Evolutionary conservation across 53 echinoderm and acorn worm species (phyloP), one percentile per base, ranked within the genome.

Genomic region (Echinometra lucunter): DNA sequence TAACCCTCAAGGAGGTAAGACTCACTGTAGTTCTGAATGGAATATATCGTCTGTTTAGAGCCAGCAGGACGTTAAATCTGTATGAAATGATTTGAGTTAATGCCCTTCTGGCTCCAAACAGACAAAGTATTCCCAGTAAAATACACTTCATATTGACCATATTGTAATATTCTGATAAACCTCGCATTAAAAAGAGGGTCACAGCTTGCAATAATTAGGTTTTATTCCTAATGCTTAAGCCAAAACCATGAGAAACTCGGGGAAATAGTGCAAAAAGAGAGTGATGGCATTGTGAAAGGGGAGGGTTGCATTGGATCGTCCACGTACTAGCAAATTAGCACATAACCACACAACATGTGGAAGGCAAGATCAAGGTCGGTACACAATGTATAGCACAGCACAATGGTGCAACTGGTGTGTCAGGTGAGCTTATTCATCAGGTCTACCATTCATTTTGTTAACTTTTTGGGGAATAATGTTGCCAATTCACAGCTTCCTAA

Each of bases 1-100:
- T 53, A 96, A 94, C 56, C 96, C 98, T 60, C 98, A 98, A 96
- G 98, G 99, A 91, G 91, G 91, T 91, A 67, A 91, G 91, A 1
- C 35, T 27, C 45, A n/a, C 11, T 83, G 5, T 6, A 9, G 47
- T 47, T 11, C n/a, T 45, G 63, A 63, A 53, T n/a, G n/a, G n/a
- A n/a, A n/a, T n/a, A n/a, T n/a, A n/a, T n/a, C n/a, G n/a, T n/a
- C n/a, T n/a, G n/a, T n/a, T n/a, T n/a, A n/a, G n/a, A n/a, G n/a
- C n/a, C n/a, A n/a, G n/a, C n/a, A n/a, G n/a, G n/a, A n/a, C n/a
- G n/a, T n/a, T n/a, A n/a, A n/a, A n/a, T n/a, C n/a, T n/a, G n/a
- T n/a, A n/a, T n/a, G n/a, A n/a, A n/a, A n/a, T n/a, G n/a, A n/a
- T n/a, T n/a, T n/a, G n/a, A n/a, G n/a, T n/a, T n/a, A n/a, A n/a